These are phyloP conservation scores for Sialia sialis DNA, from an alignment of 2,113 vertebrate species.

Conservation along the genomic window DNA sequence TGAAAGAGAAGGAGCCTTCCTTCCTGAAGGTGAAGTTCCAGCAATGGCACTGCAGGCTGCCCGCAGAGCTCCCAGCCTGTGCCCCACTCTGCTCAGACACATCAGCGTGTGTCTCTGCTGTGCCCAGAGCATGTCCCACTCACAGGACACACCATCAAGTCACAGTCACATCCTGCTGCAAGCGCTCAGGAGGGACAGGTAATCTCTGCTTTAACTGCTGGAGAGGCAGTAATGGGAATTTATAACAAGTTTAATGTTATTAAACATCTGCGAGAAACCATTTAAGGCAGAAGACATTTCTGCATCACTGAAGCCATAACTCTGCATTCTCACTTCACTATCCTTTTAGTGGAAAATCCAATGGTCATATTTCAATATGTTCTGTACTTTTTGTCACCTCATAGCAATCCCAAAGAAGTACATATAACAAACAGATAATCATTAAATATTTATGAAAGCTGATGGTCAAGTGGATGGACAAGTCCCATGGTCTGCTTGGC, in stretches of 20 bases:
- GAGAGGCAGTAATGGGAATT: background rate
- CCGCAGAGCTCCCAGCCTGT: background rate
- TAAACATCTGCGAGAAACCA: slow-evolving; percentile 12
- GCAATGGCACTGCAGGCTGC: rapidly evolving
- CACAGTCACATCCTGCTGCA: background rate
- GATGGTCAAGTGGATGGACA: background rate
- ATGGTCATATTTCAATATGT: background rate
- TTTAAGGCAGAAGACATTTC: background rate
- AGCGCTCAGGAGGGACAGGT: background rate
- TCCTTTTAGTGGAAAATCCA: background rate
- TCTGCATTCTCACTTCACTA: background rate
- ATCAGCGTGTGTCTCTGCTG: background rate
- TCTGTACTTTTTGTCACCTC: background rate
- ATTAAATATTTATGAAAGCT: background rate
- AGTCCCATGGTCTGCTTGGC: background rate
- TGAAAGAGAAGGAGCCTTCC: background rate
- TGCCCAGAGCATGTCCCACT: background rate
- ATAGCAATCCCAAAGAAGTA: background rate
- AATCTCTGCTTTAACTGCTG: background rate
- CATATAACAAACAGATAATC: background rate
- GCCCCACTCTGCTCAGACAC: rapidly evolving
- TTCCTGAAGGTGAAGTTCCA: background rate
- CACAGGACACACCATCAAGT: background rate
- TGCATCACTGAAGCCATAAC: background rate
- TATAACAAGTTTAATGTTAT: background rate